Evolutionary conservation across 2,113 vertebrate species (phyloP).

Genomic region (Camarhynchus parvulus): DNA sequence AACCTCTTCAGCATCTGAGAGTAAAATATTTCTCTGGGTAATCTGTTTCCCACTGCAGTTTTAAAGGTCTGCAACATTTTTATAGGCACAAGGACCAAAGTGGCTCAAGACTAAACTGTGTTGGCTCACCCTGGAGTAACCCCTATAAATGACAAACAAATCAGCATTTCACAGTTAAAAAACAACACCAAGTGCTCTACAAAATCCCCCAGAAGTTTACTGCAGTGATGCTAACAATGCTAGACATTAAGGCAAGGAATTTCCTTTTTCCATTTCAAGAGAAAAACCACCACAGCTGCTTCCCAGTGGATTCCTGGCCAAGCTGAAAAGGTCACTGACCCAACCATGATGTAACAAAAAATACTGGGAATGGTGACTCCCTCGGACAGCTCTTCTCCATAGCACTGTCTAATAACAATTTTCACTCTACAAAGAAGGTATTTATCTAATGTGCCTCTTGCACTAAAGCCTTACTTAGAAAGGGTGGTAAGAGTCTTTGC

Average conservation of each 20-base stretch:
- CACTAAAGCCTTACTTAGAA: neutral
- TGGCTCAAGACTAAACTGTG: conserved; percentile 28
- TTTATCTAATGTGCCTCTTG: neutral
- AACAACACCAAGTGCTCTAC: conserved; percentile 33
- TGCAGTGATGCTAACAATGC: conserved; percentile 43
- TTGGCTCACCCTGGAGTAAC: conserved; percentile 64
- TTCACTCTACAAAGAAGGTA: neutral
- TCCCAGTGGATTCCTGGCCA: conserved; percentile 21
- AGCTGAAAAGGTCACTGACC: conserved; percentile 34
- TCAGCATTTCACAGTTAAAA: conserved; percentile 57
- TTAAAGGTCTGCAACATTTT: conserved; percentile 45
- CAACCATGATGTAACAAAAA: neutral
- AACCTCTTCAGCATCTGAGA: neutral
- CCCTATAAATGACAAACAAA: conserved; percentile 65
- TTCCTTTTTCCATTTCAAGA: conserved; percentile 53
- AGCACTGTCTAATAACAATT: neutral
- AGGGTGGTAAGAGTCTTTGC: neutral
- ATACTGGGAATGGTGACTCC: neutral
- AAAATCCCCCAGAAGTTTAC: conserved; percentile 47
- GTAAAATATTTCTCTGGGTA: neutral
- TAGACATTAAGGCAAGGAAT: conserved; percentile 51
- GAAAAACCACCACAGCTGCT: conserved; percentile 38
- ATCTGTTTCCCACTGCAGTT: conserved; percentile 22
- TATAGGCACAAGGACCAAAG: conserved; percentile 22
- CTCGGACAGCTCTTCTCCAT: neutral